phyloP scores from a whole-genome alignment of 1,140 invertebrate genomes.

The Drosophila carrolli region DNA sequence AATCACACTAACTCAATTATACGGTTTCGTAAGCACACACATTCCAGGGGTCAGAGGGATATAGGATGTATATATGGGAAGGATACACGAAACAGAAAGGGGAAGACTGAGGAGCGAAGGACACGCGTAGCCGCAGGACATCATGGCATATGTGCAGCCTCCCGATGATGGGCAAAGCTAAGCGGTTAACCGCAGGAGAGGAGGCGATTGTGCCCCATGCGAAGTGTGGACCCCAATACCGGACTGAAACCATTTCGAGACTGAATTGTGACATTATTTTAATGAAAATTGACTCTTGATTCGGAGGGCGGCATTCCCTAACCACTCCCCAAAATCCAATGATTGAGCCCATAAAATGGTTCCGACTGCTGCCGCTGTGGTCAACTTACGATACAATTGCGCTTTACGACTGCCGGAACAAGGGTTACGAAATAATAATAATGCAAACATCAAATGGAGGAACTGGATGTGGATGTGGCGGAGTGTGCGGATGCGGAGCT shows the following conservation, averaged over 20 bases:
- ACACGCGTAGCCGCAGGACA: slow-evolving; percentile 61
- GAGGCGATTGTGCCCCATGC: not conserved
- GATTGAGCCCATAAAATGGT: slow-evolving; percentile 42
- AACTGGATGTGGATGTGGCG: slow-evolving; percentile 1
- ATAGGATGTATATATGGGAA: not conserved
- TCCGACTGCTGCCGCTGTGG: slow-evolving; percentile 23
- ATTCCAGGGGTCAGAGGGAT: not conserved
- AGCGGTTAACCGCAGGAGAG: slow-evolving; percentile 60
- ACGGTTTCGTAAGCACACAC: slow-evolving; percentile 61
- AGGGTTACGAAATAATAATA: slow-evolving; percentile 50
- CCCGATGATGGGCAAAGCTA: slow-evolving; percentile 60
- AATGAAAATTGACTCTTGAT: slow-evolving; percentile 74
- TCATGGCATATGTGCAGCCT: slow-evolving; percentile 46
- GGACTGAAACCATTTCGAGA: slow-evolving; percentile 44
- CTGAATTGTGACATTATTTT: slow-evolving; percentile 67
- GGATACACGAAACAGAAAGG: not conserved
- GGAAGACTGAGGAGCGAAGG: slow-evolving; percentile 1
- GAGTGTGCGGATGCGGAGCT: slow-evolving; percentile 2
- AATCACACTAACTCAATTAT: slow-evolving; percentile 72
- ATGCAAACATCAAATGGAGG: slow-evolving; percentile 33
- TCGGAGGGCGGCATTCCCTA: not conserved
- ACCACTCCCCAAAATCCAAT: slow-evolving; percentile 23
- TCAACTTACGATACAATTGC: slow-evolving; percentile 50
- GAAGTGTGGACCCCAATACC: slow-evolving; percentile 8
- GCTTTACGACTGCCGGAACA: slow-evolving; percentile 21